Base-by-base conservation (phyloP, 2,888 invertebrate species). In the Agriopis aurantiaria region DNA sequence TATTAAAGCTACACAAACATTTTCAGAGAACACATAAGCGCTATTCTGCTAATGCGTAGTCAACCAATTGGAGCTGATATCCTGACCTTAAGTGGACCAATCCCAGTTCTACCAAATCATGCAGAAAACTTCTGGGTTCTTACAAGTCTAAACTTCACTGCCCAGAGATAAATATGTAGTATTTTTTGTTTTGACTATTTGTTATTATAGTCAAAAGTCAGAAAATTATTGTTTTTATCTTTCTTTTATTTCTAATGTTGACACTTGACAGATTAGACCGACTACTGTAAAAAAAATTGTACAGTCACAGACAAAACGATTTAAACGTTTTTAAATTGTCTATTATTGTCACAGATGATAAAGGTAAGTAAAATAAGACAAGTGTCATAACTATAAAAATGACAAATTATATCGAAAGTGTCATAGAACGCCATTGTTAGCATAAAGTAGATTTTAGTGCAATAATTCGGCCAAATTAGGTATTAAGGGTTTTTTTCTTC, bases 381-480 rank as follows among this genome's bases (percentile, higher is more conserved):
- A 51, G 63, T 69, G 63, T 68, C 57, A 58, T 63, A 52, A 33
- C 52, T 58, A 56, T 14, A 5, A 33, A 33, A 33, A 33, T 58
- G 23, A 12, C 12, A 12, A 46, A 57, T 56, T 46, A 17, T 63
- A 58, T 56, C 17, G 56, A 58, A 59, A 55, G 73, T 78, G 79
- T 77, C 76, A 78, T 78, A 78, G 52, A 69, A 73, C 67, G 78
- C 74, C 74, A 73, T 76, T 69, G 78, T 68, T 70, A 60, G 58
- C 56, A 63, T 68, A 58, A 69, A 69, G 58, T 71, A 71, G 77
- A 82, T 80, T 66, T 75, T 85, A 85, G 89, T 90, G 90, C 90
- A 90, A 90, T 90, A 88, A 80, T 79, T 83, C 82, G 82, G 88
- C 89, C 89, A 90, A 90, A 90, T 85, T 88, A 85, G 80, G 60